Percentiles rank a stretch among this genome's conserved stretches.
Conservation (phyloP, 2,113 vertebrate species). For the Coptodon bakossiorum region DNA sequence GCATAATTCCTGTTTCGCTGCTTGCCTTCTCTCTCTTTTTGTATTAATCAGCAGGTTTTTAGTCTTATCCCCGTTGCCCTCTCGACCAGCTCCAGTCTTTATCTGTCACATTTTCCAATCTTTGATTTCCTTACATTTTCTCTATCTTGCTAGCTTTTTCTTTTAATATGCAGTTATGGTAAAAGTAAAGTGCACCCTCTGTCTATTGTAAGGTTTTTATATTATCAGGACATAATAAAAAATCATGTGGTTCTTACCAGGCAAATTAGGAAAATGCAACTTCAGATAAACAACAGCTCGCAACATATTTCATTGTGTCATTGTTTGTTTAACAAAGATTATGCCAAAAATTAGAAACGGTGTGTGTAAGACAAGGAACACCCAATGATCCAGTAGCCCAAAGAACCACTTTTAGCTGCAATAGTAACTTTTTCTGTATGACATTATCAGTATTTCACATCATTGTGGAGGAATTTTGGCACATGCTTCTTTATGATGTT, state of each 20-base stretch:
- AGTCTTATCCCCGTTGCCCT: neutral
- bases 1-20: neutral
- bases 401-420: neutral
- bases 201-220: neutral
- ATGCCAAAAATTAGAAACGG: neutral
- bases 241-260: neutral
- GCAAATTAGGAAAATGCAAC: neutral
- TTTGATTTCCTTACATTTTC: neutral
- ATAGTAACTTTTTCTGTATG: neutral
- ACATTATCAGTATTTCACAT: neutral
- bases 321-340: neutral
- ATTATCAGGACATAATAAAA: neutral
- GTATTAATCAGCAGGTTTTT: constrained; percentile 9
- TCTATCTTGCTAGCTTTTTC: neutral
- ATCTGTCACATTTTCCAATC: neutral
- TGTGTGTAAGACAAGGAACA: neutral
- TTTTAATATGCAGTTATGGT: neutral
- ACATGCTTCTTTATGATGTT: neutral
- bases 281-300: neutral
- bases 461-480: neutral
- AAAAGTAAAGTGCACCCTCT: neutral
- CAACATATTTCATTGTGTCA: neutral
- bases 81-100: neutral
- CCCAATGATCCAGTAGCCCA: neutral
- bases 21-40: neutral